phyloP scores from a whole-genome alignment of 2,113 vertebrate genomes.

The Charadrius vociferus region DNA sequence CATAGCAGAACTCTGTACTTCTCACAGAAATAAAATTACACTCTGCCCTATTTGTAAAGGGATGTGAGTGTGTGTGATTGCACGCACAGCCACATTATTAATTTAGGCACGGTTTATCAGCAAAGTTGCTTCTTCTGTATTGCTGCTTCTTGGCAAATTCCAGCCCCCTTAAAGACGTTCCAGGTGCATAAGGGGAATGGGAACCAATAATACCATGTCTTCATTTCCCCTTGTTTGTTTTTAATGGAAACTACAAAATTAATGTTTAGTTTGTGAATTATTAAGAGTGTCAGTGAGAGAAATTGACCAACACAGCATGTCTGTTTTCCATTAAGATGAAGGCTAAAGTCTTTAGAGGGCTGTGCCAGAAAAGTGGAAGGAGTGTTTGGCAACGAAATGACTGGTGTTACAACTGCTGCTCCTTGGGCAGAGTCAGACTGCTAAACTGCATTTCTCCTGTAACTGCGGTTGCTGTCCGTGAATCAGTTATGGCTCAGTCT shows the following conservation, averaged over 20 bases:
- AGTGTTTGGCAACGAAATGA: background rate
- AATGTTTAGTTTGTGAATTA: background rate
- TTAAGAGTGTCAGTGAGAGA: background rate
- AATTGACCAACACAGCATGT: background rate
- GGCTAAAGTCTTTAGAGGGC: background rate
- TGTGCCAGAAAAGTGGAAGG: background rate
- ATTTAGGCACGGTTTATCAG: background rate
- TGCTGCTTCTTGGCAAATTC: background rate
- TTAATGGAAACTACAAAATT: background rate
- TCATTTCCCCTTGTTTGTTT: background rate
- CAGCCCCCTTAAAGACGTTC: background rate
- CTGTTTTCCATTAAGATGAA: background rate
- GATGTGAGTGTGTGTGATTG: background rate
- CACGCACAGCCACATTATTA: background rate
- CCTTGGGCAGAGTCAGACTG: background rate
- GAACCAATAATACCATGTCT: background rate
- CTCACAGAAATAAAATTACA: background rate
- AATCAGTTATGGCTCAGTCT: background rate
- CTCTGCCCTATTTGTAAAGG: background rate
- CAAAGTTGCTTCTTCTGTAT: background rate
- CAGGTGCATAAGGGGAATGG: background rate
- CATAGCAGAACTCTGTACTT: background rate
- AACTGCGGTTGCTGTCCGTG: background rate
- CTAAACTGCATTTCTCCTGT: background rate
- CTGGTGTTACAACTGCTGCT: background rate